These are phyloP conservation scores for Lissonota sp. DNA, from an alignment of 2,888 invertebrate genomes.

Conservation along the genomic window DNA sequence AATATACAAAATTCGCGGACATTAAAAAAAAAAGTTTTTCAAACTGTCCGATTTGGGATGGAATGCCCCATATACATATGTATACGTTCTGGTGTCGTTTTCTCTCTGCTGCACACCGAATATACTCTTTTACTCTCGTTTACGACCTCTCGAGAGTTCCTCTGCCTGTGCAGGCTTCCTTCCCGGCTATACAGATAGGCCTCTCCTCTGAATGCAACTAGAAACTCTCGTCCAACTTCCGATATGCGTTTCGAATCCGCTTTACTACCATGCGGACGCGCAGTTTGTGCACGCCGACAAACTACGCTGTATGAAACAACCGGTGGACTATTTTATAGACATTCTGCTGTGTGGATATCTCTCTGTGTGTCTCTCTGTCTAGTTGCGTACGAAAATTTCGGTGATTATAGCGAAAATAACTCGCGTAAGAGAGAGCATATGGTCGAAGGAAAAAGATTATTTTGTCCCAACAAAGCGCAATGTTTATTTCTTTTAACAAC, in stretches of 20 bases:
- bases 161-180: neutral
- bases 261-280: neutral
- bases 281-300: neutral
- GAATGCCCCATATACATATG: neutral
- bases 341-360: neutral
- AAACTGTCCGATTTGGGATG: too few relatives aligned
- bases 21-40: too few relatives aligned
- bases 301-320: neutral
- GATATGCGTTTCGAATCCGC: slow-evolving; percentile 1
- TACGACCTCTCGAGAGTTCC: slow-evolving; percentile 35
- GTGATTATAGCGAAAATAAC: too few relatives aligned
- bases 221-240: slow-evolving; percentile 23
- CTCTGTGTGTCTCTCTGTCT: neutral
- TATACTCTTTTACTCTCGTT: slow-evolving; percentile 32
- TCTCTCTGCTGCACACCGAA: slow-evolving; percentile 13
- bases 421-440: too few relatives aligned
- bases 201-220: slow-evolving; percentile 10
- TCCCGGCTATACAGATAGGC: slow-evolving; percentile 8
- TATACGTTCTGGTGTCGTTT: slow-evolving; percentile 27
- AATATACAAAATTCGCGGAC: too few relatives aligned
- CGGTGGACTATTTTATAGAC: neutral
- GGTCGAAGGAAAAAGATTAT: too few relatives aligned
- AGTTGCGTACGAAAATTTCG: neutral
- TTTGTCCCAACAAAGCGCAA: too few relatives aligned
- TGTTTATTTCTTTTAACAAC: too few relatives aligned